Conservation (phyloP, 2,888 invertebrate species). For the Tetranychus piercei region DNA sequence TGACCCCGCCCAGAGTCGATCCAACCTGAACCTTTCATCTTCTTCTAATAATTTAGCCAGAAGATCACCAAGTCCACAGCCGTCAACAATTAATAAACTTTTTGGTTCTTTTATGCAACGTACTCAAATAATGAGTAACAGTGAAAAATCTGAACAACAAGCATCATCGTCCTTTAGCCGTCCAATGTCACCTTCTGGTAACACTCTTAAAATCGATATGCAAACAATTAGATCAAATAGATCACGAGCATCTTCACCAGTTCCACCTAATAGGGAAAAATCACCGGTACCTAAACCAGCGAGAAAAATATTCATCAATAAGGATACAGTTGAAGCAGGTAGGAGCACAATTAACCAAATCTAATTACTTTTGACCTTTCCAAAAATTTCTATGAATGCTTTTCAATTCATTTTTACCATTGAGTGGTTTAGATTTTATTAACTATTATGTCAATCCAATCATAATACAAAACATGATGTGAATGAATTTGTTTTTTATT, state of each 20-base stretch:
- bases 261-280: not conserved
- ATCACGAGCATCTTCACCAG: slow-evolving; percentile 1
- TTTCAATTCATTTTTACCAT: too few species aligned
- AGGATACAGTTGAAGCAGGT: not conserved
- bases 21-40: not conserved
- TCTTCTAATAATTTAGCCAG: not conserved
- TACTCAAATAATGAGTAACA: not conserved
- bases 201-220: not conserved
- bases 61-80: not conserved
- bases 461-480: too few species aligned
- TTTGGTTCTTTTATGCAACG: not conserved
- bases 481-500: too few species aligned
- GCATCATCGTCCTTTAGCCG: not conserved
- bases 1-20: not conserved
- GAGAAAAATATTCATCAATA: not conserved
- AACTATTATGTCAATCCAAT: too few species aligned
- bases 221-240: not conserved
- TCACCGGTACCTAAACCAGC: not conserved
- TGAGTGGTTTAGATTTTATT: too few species aligned
- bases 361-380: not conserved
- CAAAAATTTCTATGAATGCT: too few species aligned
- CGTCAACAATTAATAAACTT: not conserved
- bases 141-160: not conserved
- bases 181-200: not conserved
- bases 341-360: not conserved